These are phyloP conservation scores for Rhynchonycteris naso DNA, from an alignment of 2,797 vertebrate species.

Conservation along the genomic window DNA sequence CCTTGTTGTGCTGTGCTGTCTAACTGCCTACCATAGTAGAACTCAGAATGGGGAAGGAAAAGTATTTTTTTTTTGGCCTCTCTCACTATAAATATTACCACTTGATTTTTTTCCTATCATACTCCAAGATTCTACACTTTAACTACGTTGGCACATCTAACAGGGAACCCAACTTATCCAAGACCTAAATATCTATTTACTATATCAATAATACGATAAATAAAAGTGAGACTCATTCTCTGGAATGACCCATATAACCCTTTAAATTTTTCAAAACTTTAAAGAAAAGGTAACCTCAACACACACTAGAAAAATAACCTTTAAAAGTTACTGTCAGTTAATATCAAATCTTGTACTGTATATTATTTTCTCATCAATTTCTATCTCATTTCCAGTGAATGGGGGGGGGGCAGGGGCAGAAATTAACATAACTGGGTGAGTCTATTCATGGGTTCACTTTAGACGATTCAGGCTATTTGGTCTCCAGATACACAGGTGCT, in stretches of 20 bases:
- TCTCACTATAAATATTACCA: background rate
- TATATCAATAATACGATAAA: background rate
- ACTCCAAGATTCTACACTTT: background rate
- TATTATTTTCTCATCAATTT: background rate
- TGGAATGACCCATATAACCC: slow-evolving; percentile 36
- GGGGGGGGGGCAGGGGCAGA: background rate
- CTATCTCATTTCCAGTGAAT: background rate
- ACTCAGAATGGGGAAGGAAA: background rate
- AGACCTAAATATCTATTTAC: slow-evolving; percentile 4
- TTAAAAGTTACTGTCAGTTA: slow-evolving; percentile 18
- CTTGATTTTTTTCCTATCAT: background rate
- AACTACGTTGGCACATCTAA: slow-evolving; percentile 8
- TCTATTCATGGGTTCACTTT: background rate
- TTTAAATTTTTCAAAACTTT: slow-evolving; percentile 30
- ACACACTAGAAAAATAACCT: slow-evolving; percentile 15
- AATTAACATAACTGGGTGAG: background rate
- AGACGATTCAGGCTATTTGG: background rate
- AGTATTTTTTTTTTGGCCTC: background rate
- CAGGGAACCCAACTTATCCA: slow-evolving; percentile 48
- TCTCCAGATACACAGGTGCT: background rate
- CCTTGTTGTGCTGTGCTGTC: no score
- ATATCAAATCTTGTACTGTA: background rate
- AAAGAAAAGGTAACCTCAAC: slow-evolving; percentile 37
- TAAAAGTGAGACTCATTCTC: slow-evolving; percentile 39
- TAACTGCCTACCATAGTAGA: no score